phyloP scores from a whole-genome alignment of 2,797 vertebrate species.

The Malacoctenus gilli region DNA sequence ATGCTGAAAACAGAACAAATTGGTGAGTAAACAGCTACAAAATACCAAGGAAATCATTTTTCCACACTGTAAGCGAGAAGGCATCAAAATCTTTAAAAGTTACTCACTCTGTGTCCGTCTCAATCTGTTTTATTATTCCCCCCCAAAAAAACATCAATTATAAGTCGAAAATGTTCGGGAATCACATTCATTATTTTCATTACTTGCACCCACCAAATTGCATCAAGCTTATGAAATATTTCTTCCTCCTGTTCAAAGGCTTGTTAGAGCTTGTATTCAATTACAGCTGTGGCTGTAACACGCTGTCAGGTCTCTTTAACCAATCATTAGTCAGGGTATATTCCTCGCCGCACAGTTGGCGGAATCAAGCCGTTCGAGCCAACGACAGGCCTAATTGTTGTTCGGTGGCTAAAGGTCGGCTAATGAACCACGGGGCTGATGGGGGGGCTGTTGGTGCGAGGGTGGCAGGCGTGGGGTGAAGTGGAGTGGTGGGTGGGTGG shows the following conservation, averaged over 20 bases:
- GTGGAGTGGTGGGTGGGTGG: constrained; percentile 67
- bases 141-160: constrained; percentile 60
- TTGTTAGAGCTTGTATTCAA: constrained; percentile 89
- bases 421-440: constrained; percentile 88
- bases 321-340: constrained; percentile 89
- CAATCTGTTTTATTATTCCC: constrained; percentile 64
- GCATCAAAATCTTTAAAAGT: constrained; percentile 57
- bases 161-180: constrained; percentile 69
- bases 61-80: constrained; percentile 40
- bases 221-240: constrained; percentile 89
- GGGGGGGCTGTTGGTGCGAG: constrained; percentile 75
- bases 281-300: constrained; percentile 87
- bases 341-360: constrained; percentile 66
- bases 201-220: constrained; percentile 83
- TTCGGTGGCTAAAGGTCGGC: constrained; percentile 86
- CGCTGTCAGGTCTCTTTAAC: constrained; percentile 89
- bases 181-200: constrained; percentile 82
- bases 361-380: constrained; percentile 62
- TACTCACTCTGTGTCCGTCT: constrained; percentile 50
- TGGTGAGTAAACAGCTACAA: constrained; percentile 66
- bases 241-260: constrained; percentile 88
- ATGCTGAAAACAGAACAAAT: constrained; percentile 65
- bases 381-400: constrained; percentile 89
- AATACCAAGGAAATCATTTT: constrained; percentile 56
- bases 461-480: constrained; percentile 74